Evolutionary conservation across 1,140 invertebrate genomes (phyloP).

Genomic region (Drosophila leontia): DNA sequence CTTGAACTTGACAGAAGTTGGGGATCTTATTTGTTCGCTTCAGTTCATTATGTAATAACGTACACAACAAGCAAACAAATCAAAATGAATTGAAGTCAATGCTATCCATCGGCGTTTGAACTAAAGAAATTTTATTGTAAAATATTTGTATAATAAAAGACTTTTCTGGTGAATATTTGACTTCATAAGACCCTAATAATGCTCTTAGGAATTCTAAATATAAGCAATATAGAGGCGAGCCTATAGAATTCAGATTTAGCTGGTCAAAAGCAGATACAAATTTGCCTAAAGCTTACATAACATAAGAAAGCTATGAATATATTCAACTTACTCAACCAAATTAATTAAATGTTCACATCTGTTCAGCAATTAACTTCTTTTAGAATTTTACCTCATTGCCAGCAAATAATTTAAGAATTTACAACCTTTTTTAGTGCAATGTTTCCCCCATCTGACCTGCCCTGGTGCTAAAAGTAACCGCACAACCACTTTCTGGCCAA

Average conservation of each 20-base stretch:
- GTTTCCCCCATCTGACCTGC: not conserved
- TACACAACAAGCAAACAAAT: not conserved
- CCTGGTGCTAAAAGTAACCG: not conserved
- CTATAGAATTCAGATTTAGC: not conserved
- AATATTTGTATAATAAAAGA: not conserved
- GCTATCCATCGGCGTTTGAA: not conserved
- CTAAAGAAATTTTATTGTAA: not conserved
- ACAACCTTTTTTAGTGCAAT: slow-evolving; percentile 20
- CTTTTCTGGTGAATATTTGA: not conserved
- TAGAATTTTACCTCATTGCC: not conserved
- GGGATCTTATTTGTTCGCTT: slow-evolving; percentile 4
- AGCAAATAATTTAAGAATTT: not conserved
- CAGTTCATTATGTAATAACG: not conserved
- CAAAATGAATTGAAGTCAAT: not conserved
- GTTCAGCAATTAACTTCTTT: not conserved
- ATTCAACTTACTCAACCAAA: not conserved
- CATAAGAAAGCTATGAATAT: not conserved
- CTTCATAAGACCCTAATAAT: not conserved
- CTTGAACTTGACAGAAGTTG: slow-evolving; percentile 23
- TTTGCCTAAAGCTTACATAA: not conserved
- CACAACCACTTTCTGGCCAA: slow-evolving; percentile 12
- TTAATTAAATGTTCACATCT: not conserved
- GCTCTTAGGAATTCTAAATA: not conserved
- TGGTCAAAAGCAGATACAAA: not conserved
- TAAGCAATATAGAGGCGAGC: not conserved